phyloP scores from a whole-genome alignment of 2,113 vertebrate species.

The Morone saxatilis region DNA sequence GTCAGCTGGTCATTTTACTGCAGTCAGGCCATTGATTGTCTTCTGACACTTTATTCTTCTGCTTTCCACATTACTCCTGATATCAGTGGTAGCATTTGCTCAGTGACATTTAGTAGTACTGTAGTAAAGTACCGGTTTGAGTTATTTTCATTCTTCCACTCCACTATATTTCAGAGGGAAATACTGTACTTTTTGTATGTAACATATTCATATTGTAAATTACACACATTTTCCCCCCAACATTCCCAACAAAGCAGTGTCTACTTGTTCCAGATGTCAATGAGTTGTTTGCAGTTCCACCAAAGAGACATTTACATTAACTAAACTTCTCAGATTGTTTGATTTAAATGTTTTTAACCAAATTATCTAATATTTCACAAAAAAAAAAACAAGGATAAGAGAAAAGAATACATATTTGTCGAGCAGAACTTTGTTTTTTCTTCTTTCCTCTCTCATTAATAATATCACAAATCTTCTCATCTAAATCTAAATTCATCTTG shows the following conservation, averaged over 20 bases:
- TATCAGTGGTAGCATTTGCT: no score
- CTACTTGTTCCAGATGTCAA: no score
- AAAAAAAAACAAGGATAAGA: not conserved
- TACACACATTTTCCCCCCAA: not conserved
- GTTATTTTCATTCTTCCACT: not conserved
- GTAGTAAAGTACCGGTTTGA: no score
- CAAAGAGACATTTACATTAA: not conserved
- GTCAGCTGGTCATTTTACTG: not conserved
- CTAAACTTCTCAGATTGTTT: not conserved
- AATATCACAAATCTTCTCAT: not conserved
- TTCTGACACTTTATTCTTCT: not conserved
- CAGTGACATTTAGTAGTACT: no score
- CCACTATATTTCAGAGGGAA: not conserved
- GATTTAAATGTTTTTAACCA: not conserved
- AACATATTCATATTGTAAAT: not conserved
- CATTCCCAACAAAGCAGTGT: not conserved
- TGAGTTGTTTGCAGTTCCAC: not conserved
- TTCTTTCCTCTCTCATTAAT: not conserved
- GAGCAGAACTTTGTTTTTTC: not conserved
- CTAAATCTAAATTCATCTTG: not conserved
- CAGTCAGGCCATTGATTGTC: not conserved
- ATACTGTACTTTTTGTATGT: not conserved
- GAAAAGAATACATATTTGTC: not conserved
- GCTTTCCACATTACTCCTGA: no score
- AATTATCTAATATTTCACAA: not conserved